Evolutionary conservation across 1,140 invertebrate species (phyloP), one percentile per base, ranked within the genome.

Genomic region (Lucilia sericata): DNA sequence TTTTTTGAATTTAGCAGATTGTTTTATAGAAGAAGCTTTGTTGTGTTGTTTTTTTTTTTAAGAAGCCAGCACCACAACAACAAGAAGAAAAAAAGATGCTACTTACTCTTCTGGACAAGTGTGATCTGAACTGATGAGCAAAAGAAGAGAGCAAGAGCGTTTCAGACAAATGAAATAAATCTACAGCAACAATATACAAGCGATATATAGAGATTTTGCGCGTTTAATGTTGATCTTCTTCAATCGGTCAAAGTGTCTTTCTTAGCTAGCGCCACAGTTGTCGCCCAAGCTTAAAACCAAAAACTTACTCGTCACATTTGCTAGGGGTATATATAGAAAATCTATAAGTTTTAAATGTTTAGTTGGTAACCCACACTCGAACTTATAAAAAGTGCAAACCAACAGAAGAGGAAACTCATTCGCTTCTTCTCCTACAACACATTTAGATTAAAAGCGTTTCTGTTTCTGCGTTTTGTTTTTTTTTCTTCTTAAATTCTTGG

Each of bases 361-460:
- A 90, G 89, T 90, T 90, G 89, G 89, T 90, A 90, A 88, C 88
- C 89, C 89, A 90, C 88, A 88, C 86, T 90, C 89, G 87, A 80
- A 90, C 88, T 87, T 88, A 90, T 88, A 51, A 89, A 90, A 89
- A 90, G 89, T 90, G 88, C 25, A 14, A 90, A 86, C 88, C 89
- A 90, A 90, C 87, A 84, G 86, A 87, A 87, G 74, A 80, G 76
- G 76, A n/a, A 49, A 21, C 47, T 80, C 76, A 75, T 70, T 82
- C 42, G 47, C 47, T 78, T 55, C 75, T n/a, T 84, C 49, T 21
- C n/a, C 76, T 49, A 21, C n/a, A 80, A 76, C 74, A 34, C 30
- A 70, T 60, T 60, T 17, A 60, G n/a, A 60, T 42, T 42, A 10
- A 8, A 8, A 42, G 10, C 42, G 42, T 8, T 42, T 42, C 42